phyloP scores from a whole-genome alignment of 2,113 vertebrate genomes.

The Onychostoma macrolepis region DNA sequence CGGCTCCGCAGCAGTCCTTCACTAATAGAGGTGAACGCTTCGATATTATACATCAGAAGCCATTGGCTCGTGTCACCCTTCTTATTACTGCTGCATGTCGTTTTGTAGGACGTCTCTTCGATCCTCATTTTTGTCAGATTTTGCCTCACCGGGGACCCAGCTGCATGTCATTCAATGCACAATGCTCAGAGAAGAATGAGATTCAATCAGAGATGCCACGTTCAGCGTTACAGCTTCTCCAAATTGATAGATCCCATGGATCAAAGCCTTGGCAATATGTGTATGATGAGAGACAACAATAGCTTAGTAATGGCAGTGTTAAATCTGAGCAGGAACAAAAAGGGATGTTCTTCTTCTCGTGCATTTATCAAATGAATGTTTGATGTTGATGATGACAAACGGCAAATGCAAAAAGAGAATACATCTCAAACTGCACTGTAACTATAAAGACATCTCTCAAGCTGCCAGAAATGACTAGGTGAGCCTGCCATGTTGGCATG shows the following conservation, averaged over 20 bases:
- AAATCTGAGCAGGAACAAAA: constrained; percentile 63
- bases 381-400: constrained; percentile 63
- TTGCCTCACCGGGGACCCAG: constrained; percentile 53
- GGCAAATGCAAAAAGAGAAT: neutral
- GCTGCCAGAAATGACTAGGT: constrained; percentile 18
- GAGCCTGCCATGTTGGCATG: neutral
- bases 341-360: neutral
- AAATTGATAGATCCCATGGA: constrained; percentile 69
- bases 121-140: constrained; percentile 2
- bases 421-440: neutral
- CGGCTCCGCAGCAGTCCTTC: constrained; percentile 16
- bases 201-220: constrained; percentile 49
- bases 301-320: constrained; percentile 63
- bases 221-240: constrained; percentile 35
- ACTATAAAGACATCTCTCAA: constrained; percentile 29
- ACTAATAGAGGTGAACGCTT: constrained; percentile 43
- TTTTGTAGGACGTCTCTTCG: constrained; percentile 43
- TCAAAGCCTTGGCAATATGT: constrained; percentile 67
- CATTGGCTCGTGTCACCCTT: constrained; percentile 47
- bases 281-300: constrained; percentile 66
- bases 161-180: constrained; percentile 63
- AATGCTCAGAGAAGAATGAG: constrained; percentile 61
- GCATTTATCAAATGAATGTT: constrained; percentile 57
- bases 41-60: constrained; percentile 22
- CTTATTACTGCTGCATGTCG: constrained; percentile 43